Evolutionary conservation across 2,888 invertebrate genomes (phyloP), one percentile per base, ranked within the genome.

Genomic region (Exephanes ischioxanthus): DNA sequence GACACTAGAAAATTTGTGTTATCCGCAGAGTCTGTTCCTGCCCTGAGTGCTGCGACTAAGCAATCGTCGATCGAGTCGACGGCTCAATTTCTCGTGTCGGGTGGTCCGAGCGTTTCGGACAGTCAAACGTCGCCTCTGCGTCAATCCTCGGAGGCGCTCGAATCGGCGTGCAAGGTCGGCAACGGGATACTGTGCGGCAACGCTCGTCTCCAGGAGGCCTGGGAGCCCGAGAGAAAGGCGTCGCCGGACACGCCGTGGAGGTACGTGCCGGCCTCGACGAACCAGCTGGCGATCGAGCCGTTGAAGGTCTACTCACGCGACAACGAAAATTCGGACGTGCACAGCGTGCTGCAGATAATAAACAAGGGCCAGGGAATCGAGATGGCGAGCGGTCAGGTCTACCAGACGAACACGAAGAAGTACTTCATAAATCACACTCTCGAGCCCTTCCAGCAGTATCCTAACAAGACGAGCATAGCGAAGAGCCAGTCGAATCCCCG

Each of bases 191-290:
- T 94, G 7, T 94, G 93, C 67, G 92, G 92, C 3, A 94, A 94
- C 80, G 93, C 94, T 2, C 89, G 93, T 45, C 84, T 94, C 1
- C 94, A 94, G 75, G 94, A 94, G 53, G 94, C 94, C 4, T 94
- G 94, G 94, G 94, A 94, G 71, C 92, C 93, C 0, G 94, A 94
- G 53, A 89, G 92, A 11, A 94, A 94, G 81, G 86, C 92, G 0
- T 93, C 94, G 0, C 94, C 94, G 0, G 94, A 94, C 48, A 93
- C 94, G 2, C 94, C 94, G 0, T 94, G 94, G 94, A 90, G 94
- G 84, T 94, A 93, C 87, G 92, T 92, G 22, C 92, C 93, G 0
- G 87, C 92, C 2, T 90, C 93, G 4, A 90, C 90, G 22, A 92
- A 92, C 70, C 88, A 93, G 0, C 77, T 93, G 58, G 91, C 88